phyloP scores from a whole-genome alignment of 2,888 invertebrate genomes.

The Euplagia quadripunctaria region DNA sequence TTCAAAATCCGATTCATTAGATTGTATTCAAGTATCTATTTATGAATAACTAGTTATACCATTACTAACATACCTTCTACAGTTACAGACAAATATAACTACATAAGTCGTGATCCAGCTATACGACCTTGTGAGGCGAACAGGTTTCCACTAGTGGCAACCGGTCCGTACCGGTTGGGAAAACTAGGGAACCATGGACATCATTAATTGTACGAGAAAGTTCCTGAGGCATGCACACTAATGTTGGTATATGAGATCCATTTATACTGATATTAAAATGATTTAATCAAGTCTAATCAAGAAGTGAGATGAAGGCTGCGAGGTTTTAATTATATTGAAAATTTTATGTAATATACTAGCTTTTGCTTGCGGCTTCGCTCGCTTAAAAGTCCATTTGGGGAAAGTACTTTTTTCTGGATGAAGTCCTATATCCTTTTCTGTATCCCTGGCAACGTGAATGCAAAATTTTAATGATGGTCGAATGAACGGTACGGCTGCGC shows the following conservation, averaged over 20 bases:
- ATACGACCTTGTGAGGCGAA: constrained; percentile 56
- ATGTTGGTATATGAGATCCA: constrained; percentile 27
- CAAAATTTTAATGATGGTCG: too few relatives aligned
- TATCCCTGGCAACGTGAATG: too few relatives aligned
- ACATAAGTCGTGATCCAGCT: constrained; percentile 29
- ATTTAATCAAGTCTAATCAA: constrained; percentile 1
- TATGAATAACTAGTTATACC: constrained; percentile 11
- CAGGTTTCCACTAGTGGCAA: constrained; percentile 39
- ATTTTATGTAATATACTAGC: too few relatives aligned
- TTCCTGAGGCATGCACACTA: constrained; percentile 36
- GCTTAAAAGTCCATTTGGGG: too few relatives aligned
- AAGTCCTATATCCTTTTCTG: too few relatives aligned
- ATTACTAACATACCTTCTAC: constrained; percentile 3
- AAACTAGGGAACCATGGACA: constrained; percentile 54
- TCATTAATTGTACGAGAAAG: constrained; percentile 53
- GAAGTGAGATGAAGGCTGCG: background rate
- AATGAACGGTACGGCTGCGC: too few relatives aligned
- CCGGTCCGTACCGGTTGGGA: constrained; percentile 44
- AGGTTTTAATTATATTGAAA: background rate
- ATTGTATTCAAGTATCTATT: constrained; percentile 5
- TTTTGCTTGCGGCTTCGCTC: too few relatives aligned
- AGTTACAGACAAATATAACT: constrained; percentile 2
- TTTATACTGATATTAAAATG: constrained; percentile 11
- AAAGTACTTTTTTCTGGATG: too few relatives aligned
- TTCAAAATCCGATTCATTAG: background rate